These are phyloP conservation scores for Bombylius discolor DNA, from an alignment of 2,888 invertebrate genomes.

Conservation along the genomic window DNA sequence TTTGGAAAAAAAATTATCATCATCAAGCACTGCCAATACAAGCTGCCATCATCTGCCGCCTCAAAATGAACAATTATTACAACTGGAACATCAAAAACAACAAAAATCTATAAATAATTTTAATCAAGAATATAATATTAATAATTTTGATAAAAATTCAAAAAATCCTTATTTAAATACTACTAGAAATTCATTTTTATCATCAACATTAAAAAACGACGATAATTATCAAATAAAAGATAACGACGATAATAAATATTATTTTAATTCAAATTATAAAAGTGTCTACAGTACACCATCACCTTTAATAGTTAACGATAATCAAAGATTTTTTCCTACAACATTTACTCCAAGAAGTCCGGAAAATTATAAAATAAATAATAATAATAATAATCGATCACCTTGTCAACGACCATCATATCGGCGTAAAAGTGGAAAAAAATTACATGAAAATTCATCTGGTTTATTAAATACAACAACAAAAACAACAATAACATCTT, in stretches of 20 bases:
- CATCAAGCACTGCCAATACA: constrained; percentile 41
- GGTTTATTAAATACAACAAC: too few relatives aligned
- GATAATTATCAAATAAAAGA: too few relatives aligned
- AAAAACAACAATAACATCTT: too few relatives aligned
- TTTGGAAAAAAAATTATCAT: constrained; percentile 27
- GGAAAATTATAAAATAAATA: not conserved
- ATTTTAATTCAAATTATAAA: constrained; percentile 20
- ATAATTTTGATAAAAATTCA: too few relatives aligned
- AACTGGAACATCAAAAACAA: not conserved
- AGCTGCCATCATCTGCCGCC: constrained; percentile 31
- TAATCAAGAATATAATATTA: too few relatives aligned
- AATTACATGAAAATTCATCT: too few relatives aligned
- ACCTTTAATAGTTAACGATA: constrained; percentile 25
- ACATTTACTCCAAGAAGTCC: not conserved
- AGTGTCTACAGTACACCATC: constrained; percentile 34
- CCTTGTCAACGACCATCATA: not conserved
- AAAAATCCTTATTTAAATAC: too few relatives aligned
- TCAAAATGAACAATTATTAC: not conserved
- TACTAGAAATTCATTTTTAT: too few relatives aligned
- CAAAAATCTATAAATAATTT: too few relatives aligned
- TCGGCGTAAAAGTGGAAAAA: not conserved
- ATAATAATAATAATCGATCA: not conserved
- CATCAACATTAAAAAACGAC: not conserved
- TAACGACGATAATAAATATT: constrained; percentile 19
- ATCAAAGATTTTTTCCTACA: constrained; percentile 25